Base-by-base conservation (phyloP, 2,888 invertebrate genomes). In the Clistopyga incitator region DNA sequence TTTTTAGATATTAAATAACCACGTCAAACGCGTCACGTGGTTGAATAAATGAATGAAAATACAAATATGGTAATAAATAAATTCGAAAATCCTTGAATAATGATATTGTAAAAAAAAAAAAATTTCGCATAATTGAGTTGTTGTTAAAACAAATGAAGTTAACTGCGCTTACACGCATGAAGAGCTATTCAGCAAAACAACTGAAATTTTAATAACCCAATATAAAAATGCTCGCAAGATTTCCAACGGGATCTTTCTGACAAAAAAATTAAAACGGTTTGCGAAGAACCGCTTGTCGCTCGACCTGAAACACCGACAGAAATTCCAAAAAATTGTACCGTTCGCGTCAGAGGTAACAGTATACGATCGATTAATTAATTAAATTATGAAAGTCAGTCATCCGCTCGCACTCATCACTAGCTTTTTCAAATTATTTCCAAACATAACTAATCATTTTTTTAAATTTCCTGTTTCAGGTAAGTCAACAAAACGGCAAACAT, bases 401-500 rank as follows among this genome's bases (percentile, higher is more conserved):
- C 15, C n/a, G 3, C 25, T 56, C 25, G 23, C 29, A 25, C 25
- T 29, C 13, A 8, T 25, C 56, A 56, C 15, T 15, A 56, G 23
- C 23, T 23, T 0, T 8, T 18, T 50, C 6, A 1, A 18, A n/a
- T 0, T 18, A 6, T 8, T 18, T 50, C n/a, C 8, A 38, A 64
- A 64, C 11, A 38, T 38, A 20, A 64, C 8, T 42, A 64, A 64
- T 42, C 6, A n/a, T 50, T 64, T 64, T 8, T 34, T 34, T 38
- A 64, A 64, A 18, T 11, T 64, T 64, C 38, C 42, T 18, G 64
- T 64, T 38, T 64, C 64, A 64, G 64, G 64, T 64, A 64, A 64
- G 64, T 64, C 64, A 11, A 1, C 38, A 34, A 64, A 64, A 64
- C 18, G n/a, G 38, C 64, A 18, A 29, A 34, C 29, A 15, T 29